Evolutionary conservation across 2,113 vertebrate species (phyloP).

Genomic region (Stegostoma tigrinum): DNA sequence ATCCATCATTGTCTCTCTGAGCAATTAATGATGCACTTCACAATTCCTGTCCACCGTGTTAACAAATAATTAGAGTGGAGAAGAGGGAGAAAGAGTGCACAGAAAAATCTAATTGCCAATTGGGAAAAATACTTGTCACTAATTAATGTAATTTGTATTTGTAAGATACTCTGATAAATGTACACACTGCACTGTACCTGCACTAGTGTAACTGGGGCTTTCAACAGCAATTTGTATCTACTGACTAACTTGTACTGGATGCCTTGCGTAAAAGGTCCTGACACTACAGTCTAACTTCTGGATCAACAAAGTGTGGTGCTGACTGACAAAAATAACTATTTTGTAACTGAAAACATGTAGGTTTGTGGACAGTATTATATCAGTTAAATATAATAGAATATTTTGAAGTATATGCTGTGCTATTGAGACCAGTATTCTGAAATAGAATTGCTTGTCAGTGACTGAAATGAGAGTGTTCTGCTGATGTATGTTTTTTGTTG

Average conservation of each 20-base stretch:
- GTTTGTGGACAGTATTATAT: constrained; percentile 26
- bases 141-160: neutral
- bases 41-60: neutral
- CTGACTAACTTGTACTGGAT: constrained; percentile 29
- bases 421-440: constrained; percentile 7
- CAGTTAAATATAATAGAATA: neutral
- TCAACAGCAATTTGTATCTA: neutral
- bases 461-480: constrained; percentile 28
- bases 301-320: constrained; percentile 32
- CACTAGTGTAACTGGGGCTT: constrained; percentile 20
- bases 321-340: constrained; percentile 23
- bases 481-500: constrained; percentile 17
- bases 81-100: neutral
- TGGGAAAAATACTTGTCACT: neutral
- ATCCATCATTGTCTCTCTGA: no score
- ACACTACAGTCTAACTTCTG: constrained; percentile 11
- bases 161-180: neutral
- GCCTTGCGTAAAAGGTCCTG: constrained; percentile 7
- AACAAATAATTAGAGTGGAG: neutral
- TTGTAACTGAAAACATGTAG: constrained; percentile 21
- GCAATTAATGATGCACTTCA: no score
- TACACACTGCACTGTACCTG: neutral
- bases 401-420: constrained; percentile 25
- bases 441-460: constrained; percentile 16
- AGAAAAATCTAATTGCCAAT: neutral